These are phyloP conservation scores for Raja brachyura DNA, from an alignment of 2,113 vertebrate genomes.

Conservation along the genomic window DNA sequence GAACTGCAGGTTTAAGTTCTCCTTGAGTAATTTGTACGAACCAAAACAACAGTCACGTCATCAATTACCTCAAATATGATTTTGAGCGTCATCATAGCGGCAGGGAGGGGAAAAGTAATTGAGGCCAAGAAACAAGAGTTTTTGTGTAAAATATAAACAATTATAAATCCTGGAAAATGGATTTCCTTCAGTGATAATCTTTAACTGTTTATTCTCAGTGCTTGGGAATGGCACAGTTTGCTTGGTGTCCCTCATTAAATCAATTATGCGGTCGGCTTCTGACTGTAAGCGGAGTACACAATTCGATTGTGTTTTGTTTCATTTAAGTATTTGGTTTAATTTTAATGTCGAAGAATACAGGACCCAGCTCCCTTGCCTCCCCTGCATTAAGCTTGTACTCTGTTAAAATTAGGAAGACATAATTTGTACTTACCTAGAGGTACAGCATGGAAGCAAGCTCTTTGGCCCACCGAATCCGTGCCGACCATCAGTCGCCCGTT, in stretches of 20 bases:
- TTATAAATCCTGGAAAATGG: neutral
- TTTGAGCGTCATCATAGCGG: neutral
- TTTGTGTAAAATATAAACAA: neutral
- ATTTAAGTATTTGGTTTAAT: neutral
- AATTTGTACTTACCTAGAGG: no score
- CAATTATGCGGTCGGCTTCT: neutral
- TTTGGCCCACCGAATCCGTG: no score
- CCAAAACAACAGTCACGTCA: neutral
- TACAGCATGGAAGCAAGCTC: no score
- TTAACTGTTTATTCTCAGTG: neutral
- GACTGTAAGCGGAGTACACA: neutral
- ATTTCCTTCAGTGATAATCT: neutral
- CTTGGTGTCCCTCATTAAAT: neutral
- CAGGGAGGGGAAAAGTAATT: neutral
- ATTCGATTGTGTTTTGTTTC: neutral
- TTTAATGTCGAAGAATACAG: neutral
- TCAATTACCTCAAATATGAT: neutral
- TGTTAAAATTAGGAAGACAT: neutral
- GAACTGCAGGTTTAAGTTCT: neutral
- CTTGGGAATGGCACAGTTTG: neutral
- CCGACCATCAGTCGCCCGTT: no score
- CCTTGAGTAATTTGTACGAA: neutral
- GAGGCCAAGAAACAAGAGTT: neutral
- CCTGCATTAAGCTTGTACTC: neutral
- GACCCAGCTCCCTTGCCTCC: neutral